These are phyloP conservation scores for Cirrhinus mrigala DNA, from an alignment of 2,797 vertebrate species.

Conservation along the genomic window DNA sequence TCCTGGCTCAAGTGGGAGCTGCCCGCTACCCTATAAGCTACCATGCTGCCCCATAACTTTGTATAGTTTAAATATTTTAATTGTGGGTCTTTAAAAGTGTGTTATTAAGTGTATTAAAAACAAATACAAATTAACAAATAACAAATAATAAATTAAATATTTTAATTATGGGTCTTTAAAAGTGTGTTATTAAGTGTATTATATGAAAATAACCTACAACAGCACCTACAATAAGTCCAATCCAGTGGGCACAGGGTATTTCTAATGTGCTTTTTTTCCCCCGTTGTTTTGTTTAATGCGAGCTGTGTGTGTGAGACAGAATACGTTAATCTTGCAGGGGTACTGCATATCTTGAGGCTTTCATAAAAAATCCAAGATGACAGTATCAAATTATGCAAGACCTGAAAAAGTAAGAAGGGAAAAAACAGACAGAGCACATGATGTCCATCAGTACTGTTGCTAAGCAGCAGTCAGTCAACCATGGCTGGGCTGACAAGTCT, in stretches of 20 bases:
- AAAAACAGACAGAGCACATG: conserved; percentile 56
- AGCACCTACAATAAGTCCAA: not conserved
- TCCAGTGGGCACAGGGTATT: not conserved
- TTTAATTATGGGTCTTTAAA: not conserved
- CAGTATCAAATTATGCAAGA: conserved; percentile 41
- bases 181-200: not conserved
- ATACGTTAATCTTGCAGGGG: not conserved
- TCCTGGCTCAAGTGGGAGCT: not conserved
- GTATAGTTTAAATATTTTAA: not conserved
- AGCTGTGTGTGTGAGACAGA: not conserved
- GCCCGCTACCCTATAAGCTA: not conserved
- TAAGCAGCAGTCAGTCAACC: conserved; percentile 73
- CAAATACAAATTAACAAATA: no score
- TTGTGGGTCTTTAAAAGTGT: not conserved
- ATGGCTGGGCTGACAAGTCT: conserved; percentile 62
- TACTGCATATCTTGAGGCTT: conserved; percentile 4
- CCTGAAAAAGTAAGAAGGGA: conserved; percentile 41
- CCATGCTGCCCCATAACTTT: not conserved
- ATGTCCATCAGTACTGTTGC: conserved; percentile 66
- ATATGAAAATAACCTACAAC: no score
- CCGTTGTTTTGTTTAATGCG: no score
- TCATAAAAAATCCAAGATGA: conserved; percentile 28
- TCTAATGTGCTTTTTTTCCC: not conserved
- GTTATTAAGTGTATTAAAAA: no score
- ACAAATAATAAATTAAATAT: no score